phyloP scores from a whole-genome alignment of 2,797 vertebrate species.

The Pseudochaenichthys georgianus region DNA sequence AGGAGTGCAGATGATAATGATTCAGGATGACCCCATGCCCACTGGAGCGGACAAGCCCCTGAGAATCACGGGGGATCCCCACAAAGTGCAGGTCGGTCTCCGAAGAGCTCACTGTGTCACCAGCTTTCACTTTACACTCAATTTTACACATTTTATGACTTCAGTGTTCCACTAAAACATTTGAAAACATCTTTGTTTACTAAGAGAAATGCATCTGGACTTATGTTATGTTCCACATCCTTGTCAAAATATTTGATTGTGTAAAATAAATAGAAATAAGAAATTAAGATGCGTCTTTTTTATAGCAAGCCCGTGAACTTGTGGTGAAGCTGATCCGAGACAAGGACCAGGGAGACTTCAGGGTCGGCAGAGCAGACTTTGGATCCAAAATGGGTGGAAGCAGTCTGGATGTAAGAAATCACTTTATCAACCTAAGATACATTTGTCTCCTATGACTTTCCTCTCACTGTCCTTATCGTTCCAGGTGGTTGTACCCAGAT shows the following conservation, averaged over 20 bases:
- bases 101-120: conserved; percentile 17
- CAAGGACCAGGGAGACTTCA: conserved; percentile 97
- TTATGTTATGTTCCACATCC: background rate
- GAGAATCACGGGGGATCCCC: conserved; percentile 97
- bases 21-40: conserved; percentile 97
- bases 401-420: conserved; percentile 90
- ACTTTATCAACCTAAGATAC: background rate
- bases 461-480: background rate
- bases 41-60: conserved; percentile 98
- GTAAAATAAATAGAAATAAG: too few species aligned
- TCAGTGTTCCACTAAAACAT: conserved; percentile 11
- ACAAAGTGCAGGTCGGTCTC: conserved; percentile 95
- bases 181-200: conserved; percentile 25
- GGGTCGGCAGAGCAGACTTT: conserved; percentile 92
- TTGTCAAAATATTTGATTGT: background rate
- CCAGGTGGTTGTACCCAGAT: conserved; percentile 96
- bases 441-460: background rate
- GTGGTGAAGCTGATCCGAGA: conserved; percentile 97
- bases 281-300: conserved; percentile 6
- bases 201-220: background rate
- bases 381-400: conserved; percentile 93
- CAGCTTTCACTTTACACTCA: conserved; percentile 48
- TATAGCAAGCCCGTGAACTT: conserved; percentile 98
- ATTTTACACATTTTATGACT: conserved; percentile 62
- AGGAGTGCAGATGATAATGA: conserved; percentile 99